Conservation (phyloP, 2,113 vertebrate genomes). For the Ailuropoda melanoleuca region DNA sequence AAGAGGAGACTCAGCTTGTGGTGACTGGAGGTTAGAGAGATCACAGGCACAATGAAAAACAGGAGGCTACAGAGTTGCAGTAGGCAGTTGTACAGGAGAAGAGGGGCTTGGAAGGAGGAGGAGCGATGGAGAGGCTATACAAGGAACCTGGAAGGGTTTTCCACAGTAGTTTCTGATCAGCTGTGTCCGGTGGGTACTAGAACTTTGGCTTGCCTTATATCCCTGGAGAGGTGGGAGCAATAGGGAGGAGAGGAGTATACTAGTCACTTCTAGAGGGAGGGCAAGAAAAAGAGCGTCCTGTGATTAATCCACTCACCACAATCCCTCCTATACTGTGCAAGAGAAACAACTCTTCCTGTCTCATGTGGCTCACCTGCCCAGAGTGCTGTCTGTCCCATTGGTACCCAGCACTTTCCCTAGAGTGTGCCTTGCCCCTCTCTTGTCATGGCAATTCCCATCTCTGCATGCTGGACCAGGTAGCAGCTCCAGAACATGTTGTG, state of each 20-base stretch:
- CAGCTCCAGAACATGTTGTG: background rate
- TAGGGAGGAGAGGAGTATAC: background rate
- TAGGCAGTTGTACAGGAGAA: background rate
- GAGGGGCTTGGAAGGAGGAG: background rate
- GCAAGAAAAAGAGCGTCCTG: background rate
- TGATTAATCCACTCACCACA: constrained; percentile 13
- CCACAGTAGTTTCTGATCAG: background rate
- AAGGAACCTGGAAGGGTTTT: background rate
- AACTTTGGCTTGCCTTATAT: constrained; percentile 7
- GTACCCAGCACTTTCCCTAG: background rate
- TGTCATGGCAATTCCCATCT: background rate
- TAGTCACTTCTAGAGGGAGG: constrained; percentile 38
- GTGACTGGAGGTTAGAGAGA: background rate
- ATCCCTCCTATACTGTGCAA: background rate
- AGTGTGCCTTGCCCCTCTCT: background rate
- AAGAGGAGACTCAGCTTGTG: background rate
- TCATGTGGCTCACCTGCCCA: background rate
- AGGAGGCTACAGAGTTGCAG: background rate
- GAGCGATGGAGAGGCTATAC: background rate
- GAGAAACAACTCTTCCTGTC: background rate
- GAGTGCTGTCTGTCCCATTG: background rate
- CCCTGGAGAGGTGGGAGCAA: background rate
- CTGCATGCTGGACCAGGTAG: background rate
- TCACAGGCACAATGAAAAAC: background rate
- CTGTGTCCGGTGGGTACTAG: background rate